Percentiles rank a stretch among this genome's conserved stretches.
Evolutionary conservation across 1,140 invertebrate genomes (phyloP).

Genomic region (Diachasmimorpha longicaudata): DNA sequence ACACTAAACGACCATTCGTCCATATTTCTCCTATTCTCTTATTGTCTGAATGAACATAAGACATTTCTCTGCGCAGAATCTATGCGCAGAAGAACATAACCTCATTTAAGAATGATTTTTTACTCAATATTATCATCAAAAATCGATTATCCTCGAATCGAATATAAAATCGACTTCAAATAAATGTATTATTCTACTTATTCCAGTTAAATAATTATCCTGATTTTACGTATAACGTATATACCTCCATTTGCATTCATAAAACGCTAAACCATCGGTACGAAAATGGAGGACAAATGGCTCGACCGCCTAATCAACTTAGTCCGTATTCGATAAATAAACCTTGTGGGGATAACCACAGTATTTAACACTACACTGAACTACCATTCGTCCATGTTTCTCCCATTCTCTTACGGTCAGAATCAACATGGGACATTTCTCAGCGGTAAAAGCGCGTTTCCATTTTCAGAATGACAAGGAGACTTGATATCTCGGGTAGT

Average conservation of each 20-base stretch:
- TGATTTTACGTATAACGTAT: too few species aligned
- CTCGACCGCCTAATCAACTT: constrained; percentile 28
- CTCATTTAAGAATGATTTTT: too few species aligned
- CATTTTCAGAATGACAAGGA: neutral
- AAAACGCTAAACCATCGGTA: neutral
- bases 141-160: too few species aligned
- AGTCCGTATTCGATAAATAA: constrained; percentile 29
- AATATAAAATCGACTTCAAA: too few species aligned
- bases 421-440: neutral
- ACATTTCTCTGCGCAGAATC: neutral
- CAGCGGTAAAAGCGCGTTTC: neutral
- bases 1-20: neutral
- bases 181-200: too few species aligned
- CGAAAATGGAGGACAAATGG: neutral
- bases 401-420: neutral
- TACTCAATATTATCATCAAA: too few species aligned
- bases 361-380: neutral
- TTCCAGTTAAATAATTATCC: too few species aligned
- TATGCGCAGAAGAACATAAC: too few species aligned
- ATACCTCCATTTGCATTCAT: constrained; percentile 13
- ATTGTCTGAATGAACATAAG: neutral
- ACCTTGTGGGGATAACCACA: constrained; percentile 25
- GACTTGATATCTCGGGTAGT: constrained; percentile 12
- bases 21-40: neutral
- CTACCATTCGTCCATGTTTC: neutral